Conservation (phyloP, 2,888 invertebrate species). For the Cyrtodaria siliqua region DNA sequence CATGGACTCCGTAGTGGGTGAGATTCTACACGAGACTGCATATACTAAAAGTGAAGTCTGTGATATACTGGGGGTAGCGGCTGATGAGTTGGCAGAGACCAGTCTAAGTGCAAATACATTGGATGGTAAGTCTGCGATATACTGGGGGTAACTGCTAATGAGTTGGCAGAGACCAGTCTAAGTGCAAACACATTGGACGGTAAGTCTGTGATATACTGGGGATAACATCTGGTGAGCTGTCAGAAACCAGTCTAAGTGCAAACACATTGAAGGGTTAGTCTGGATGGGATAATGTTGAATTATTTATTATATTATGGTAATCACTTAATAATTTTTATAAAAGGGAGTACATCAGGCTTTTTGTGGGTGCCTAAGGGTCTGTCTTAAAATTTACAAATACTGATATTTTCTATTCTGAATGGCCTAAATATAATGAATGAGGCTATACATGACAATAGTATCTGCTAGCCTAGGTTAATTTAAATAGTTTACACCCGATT, state of each 20-base stretch:
- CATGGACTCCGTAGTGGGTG: conserved; percentile 90
- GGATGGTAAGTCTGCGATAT: conserved; percentile 86
- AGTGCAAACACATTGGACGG: conserved; percentile 89
- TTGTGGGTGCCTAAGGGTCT: no score
- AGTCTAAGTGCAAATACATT: conserved; percentile 90
- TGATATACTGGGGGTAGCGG: conserved; percentile 84
- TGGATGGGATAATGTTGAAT: no score
- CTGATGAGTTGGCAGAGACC: conserved; percentile 89
- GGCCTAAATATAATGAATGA: no score
- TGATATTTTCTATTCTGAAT: no score
- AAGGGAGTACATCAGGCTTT: no score
- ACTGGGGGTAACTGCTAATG: conserved; percentile 87
- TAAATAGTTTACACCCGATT: no score
- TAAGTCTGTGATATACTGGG: conserved; percentile 85
- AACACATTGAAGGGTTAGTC: conserved; percentile 89
- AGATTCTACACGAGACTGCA: conserved; percentile 81
- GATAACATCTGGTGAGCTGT: conserved; percentile 88
- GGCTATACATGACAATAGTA: no score
- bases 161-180: conserved; percentile 90
- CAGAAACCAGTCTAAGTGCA: conserved; percentile 89
- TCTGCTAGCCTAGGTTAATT: no score
- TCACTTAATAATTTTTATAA: no score
- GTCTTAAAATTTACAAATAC: no score
- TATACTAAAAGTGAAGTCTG: conserved; percentile 84
- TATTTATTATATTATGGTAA: no score